These are phyloP conservation scores for Acropora tenuis DNA, from an alignment of 64 coral and sea anemone species.

Conservation along the genomic window DNA sequence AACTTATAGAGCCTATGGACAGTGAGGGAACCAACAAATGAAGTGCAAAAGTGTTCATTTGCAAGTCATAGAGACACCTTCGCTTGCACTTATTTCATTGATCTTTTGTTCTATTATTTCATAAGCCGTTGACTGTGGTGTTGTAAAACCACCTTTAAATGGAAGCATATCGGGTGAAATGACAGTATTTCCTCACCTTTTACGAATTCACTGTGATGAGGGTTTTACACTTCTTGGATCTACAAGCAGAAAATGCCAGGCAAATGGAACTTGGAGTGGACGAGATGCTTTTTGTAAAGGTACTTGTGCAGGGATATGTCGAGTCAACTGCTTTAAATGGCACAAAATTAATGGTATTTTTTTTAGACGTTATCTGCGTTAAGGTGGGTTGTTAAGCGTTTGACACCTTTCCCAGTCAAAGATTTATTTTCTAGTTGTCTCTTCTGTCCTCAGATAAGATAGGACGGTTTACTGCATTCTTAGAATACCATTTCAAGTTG, in stretches of 20 bases:
- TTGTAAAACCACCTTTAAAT: slow-evolving; percentile 33
- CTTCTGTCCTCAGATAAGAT: too few relatives aligned
- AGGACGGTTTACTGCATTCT: too few relatives aligned
- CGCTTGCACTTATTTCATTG: not conserved
- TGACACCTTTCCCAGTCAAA: too few relatives aligned
- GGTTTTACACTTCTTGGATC: slow-evolving; percentile 48
- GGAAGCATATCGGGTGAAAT: slow-evolving; percentile 21
- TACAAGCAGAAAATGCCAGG: slow-evolving; percentile 10
- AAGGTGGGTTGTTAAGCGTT: too few relatives aligned
- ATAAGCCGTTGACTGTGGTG: slow-evolving; percentile 57
- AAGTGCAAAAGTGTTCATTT: too few relatives aligned
- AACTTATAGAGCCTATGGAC: too few relatives aligned
- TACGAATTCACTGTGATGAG: slow-evolving; percentile 32
- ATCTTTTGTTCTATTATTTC: not conserved
- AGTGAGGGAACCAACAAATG: too few relatives aligned
- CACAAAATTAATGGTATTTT: too few relatives aligned
- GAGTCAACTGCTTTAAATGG: not conserved
- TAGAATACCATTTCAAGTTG: too few relatives aligned
- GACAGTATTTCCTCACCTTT: slow-evolving; percentile 18
- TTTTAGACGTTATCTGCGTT: too few relatives aligned
- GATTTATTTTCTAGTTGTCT: too few relatives aligned
- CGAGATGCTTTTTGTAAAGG: slow-evolving; percentile 37
- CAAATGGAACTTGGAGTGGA: slow-evolving; percentile 64
- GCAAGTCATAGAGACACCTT: too few relatives aligned
- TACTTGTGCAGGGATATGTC: slow-evolving; percentile 2